Conservation (phyloP, 2,888 invertebrate species). For the Xestobium rufovillosum region DNA sequence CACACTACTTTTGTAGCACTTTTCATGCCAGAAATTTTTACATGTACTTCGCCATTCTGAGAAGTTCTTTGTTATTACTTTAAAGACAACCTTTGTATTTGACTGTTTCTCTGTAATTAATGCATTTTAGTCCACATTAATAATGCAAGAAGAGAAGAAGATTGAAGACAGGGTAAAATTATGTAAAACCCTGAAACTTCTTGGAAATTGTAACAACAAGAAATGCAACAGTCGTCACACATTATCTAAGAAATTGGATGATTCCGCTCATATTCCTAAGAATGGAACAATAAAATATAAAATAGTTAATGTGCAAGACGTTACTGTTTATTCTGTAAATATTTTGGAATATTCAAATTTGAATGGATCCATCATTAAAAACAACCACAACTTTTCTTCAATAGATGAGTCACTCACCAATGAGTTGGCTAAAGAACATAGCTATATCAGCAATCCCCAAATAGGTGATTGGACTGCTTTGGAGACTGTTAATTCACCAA, state of each 20-base stretch:
- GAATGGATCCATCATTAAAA: conserved; percentile 21
- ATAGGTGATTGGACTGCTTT: conserved; percentile 54
- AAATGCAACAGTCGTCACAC: conserved; percentile 58
- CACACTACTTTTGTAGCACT: too few species aligned
- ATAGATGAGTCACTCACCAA: conserved; percentile 26
- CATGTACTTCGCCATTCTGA: too few species aligned
- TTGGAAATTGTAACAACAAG: conserved; percentile 56
- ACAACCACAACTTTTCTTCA: not conserved
- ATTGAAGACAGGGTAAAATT: conserved; percentile 44
- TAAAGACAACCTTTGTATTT: too few species aligned
- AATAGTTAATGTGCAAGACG: conserved; percentile 51
- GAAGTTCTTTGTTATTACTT: too few species aligned
- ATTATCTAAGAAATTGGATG: conserved; percentile 48
- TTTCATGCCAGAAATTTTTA: too few species aligned
- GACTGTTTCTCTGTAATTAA: too few species aligned
- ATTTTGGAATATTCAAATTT: conserved; percentile 43
- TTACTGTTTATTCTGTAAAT: conserved; percentile 55
- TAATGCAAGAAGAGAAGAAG: conserved; percentile 45
- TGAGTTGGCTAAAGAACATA: conserved; percentile 26
- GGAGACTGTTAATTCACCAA: conserved; percentile 37
- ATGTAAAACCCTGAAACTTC: conserved; percentile 54
- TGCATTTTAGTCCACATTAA: conserved; percentile 18
- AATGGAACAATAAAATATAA: conserved; percentile 52
- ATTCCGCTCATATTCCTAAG: conserved; percentile 47
- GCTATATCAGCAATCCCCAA: conserved; percentile 36